These are phyloP conservation scores for Acanthiza pusilla DNA, from an alignment of 2,797 vertebrate species.

Conservation along the genomic window DNA sequence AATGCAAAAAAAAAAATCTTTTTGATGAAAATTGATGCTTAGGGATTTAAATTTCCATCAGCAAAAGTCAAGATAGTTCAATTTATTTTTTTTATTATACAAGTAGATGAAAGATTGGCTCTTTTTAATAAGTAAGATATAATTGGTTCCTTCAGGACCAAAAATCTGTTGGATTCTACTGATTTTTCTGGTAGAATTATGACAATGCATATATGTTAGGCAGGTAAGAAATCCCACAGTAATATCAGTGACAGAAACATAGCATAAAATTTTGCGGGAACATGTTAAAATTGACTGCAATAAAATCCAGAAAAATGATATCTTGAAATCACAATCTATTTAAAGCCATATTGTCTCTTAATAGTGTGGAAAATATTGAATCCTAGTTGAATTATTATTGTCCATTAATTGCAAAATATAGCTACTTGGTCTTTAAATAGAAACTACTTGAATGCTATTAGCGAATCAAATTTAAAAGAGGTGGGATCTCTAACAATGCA, in stretches of 20 bases:
- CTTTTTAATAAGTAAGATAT: slow-evolving; percentile 7
- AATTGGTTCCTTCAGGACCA: slow-evolving; percentile 26
- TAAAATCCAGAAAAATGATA: background rate
- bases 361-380: background rate
- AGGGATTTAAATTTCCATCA: background rate
- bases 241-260: background rate
- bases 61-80: background rate
- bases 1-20: background rate
- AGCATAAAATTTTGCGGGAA: background rate
- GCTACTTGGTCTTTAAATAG: slow-evolving; percentile 39
- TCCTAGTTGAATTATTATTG: slow-evolving; percentile 9
- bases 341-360: slow-evolving; percentile 8
- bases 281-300: background rate
- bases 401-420: slow-evolving; percentile 37
- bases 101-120: background rate
- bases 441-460: slow-evolving; percentile 35
- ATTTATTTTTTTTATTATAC: background rate
- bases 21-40: background rate
- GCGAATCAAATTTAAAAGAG: slow-evolving; percentile 41
- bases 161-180: slow-evolving; percentile 29
- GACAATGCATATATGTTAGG: background rate
- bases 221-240: background rate
- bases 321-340: slow-evolving; percentile 25
- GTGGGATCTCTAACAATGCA: slow-evolving; percentile 29
- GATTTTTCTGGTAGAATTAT: background rate